Percentiles rank a stretch among this genome's conserved stretches.
phyloP scores from a whole-genome alignment of 2,797 vertebrate genomes.

The Molothrus ater region DNA sequence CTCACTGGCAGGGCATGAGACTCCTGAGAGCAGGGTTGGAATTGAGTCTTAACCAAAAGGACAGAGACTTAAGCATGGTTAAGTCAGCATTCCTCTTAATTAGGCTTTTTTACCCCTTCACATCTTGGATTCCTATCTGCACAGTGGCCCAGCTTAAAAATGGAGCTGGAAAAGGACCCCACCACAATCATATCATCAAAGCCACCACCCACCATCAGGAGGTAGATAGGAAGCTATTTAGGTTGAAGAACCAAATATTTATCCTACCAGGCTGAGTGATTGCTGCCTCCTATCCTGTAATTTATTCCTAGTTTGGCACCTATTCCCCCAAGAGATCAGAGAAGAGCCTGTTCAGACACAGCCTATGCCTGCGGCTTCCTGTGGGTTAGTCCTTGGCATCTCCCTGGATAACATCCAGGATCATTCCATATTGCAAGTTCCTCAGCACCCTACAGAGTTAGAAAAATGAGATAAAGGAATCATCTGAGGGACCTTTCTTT shows the following conservation, averaged over 20 bases:
- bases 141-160: background rate
- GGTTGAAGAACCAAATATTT: conserved; percentile 11
- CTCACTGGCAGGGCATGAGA: background rate
- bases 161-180: background rate
- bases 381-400: background rate
- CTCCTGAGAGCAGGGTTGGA: background rate
- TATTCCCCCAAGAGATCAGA: background rate
- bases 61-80: background rate
- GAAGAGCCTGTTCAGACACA: background rate
- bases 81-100: background rate
- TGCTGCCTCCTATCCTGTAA: background rate
- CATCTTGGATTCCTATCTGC: background rate
- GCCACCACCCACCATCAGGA: background rate
- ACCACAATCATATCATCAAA: background rate
- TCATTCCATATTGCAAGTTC: background rate
- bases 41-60: background rate
- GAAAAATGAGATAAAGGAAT: background rate
- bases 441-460: background rate
- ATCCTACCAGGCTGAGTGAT: background rate
- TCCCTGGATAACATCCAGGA: background rate
- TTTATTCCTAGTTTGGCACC: background rate
- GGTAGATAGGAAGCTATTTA: background rate
- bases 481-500: background rate
- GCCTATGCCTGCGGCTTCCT: background rate
- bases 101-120: background rate